Base-by-base conservation (phyloP, 2,797 vertebrate species). In the Poeciliopsis turneri region DNA sequence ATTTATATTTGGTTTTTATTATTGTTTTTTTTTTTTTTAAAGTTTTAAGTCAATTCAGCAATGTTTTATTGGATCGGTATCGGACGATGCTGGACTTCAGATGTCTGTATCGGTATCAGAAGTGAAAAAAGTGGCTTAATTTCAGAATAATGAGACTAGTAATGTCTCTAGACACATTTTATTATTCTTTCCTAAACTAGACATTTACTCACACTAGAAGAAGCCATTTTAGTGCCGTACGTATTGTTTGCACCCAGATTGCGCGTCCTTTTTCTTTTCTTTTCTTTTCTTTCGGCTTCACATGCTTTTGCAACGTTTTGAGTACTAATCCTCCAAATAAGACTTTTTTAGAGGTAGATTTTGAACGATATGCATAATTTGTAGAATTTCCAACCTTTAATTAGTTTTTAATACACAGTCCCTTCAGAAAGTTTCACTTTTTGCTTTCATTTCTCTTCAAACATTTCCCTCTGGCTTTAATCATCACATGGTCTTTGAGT, bases 391-490 rank as follows among this genome's bases (percentile, higher is more conserved):
- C 7, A 36, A 47, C 30, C 57, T 47, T 61, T n/a, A 16, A 8
- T 49, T 0, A 36, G 11, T 4, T 53, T 72, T 45, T 28, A 8
- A 18, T 41, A 47, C 1, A 20, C 41, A 12, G 7, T 28, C 51
- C 51, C 36, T 77, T 55, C 66, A 43, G 39, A 69, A 69, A 25
- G 74, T 61, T 45, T 18, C 49, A 49, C 30, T 61, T 12, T 36
- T 13, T 1, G 2, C 75, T 80, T 79, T 83, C 11, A 77, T 82
- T 68, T 51, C 33, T 78, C 66, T 81, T 85, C 61, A 82, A 53
- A 81, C 2, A 76, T 25, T 43, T 74, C 10, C 25, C n/a, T 0
- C 6, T 20, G 66, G 41, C 36, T 80, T 82, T 75, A 74, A 72
- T 80, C 47, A 75, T 83, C 36, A 69, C 41, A 39, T 82, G n/a